Conservation (phyloP, 2,113 vertebrate species). For the Etheostoma spectabile region DNA sequence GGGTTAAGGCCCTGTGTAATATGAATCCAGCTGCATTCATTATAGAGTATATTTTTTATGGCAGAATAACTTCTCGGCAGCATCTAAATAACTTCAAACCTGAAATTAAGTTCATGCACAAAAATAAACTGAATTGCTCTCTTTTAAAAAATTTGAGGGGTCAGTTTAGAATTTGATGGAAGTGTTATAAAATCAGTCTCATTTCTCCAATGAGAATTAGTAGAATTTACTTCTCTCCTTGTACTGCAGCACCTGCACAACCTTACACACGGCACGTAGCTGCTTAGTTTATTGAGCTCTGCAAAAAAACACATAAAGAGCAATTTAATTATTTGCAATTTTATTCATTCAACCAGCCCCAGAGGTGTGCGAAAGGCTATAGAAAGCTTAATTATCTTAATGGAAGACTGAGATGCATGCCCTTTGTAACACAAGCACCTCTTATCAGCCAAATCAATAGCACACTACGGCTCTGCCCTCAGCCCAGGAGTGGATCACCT, state of each 20-base stretch:
- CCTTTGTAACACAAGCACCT: constrained; percentile 83
- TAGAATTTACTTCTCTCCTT: constrained; percentile 13
- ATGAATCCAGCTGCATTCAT: constrained; percentile 20
- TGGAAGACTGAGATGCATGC: constrained; percentile 80
- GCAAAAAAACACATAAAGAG: constrained; percentile 66
- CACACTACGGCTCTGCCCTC: constrained; percentile 64
- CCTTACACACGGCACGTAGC: constrained; percentile 19
- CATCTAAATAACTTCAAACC: constrained; percentile 40
- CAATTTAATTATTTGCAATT: constrained; percentile 79
- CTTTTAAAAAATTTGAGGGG: constrained; percentile 14
- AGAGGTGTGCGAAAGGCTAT: constrained; percentile 74
- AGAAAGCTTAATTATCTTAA: constrained; percentile 82
- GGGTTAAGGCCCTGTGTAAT: constrained; percentile 51
- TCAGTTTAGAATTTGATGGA: constrained; percentile 31
- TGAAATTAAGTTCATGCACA: constrained; percentile 1
- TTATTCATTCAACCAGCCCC: constrained; percentile 74
- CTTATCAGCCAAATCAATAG: constrained; percentile 84
- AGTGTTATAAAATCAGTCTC: constrained; percentile 2
- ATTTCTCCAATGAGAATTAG: background rate
- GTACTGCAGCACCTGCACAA: constrained; percentile 24
- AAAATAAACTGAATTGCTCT: constrained; percentile 7
- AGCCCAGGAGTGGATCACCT: constrained; percentile 76
- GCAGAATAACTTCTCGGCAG: constrained; percentile 13
- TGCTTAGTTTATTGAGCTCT: constrained; percentile 51
- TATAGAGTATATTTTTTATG: background rate